A percentile compares a stretch with the other conserved stretches of the same genome.
These are phyloP conservation scores for Drosophila mimetica DNA, from an alignment of 2,888 invertebrate genomes.

Conservation along the genomic window DNA sequence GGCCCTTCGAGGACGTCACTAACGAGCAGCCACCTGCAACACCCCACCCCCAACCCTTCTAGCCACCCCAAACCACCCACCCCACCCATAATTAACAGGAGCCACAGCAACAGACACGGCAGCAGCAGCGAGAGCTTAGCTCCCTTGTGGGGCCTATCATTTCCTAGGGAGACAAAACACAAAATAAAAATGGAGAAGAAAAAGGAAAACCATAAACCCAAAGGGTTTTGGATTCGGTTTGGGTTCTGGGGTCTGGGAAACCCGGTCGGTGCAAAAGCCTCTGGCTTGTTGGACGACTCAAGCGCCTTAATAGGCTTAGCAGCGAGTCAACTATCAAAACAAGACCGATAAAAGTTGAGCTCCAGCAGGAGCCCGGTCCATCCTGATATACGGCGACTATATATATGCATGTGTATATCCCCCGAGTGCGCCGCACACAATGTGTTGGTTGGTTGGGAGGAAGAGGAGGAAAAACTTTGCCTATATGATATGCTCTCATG, in stretches of 20 bases:
- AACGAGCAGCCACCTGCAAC: conserved; percentile 37
- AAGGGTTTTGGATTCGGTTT: conserved; percentile 6
- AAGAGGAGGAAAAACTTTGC: conserved; percentile 31
- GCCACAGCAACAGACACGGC: conserved; percentile 33
- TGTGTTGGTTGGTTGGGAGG: too few relatives aligned
- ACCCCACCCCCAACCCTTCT: not conserved
- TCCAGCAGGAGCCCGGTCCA: conserved; percentile 22
- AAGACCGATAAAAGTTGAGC: conserved; percentile 69
- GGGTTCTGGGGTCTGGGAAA: conserved; percentile 40
- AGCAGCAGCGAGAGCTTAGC: conserved; percentile 53
- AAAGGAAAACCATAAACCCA: conserved; percentile 4
- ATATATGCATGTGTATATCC: not conserved
- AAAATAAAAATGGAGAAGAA: not conserved
- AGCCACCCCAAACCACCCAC: conserved; percentile 4
- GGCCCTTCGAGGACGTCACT: conserved; percentile 48
- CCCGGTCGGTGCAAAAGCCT: conserved; percentile 71
- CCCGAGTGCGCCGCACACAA: conserved; percentile 1
- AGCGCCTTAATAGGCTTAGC: conserved; percentile 77
- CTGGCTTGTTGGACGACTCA: conserved; percentile 70
- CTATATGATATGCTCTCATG: conserved; percentile 58
- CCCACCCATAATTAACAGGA: conserved; percentile 44
- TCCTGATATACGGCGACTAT: conserved; percentile 6
- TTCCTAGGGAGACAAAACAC: conserved; percentile 35
- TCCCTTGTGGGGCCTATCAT: conserved; percentile 65
- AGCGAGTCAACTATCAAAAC: conserved; percentile 76